phyloP scores from a whole-genome alignment of 2,797 vertebrate species.

The Brachyrhaphis roseni region DNA sequence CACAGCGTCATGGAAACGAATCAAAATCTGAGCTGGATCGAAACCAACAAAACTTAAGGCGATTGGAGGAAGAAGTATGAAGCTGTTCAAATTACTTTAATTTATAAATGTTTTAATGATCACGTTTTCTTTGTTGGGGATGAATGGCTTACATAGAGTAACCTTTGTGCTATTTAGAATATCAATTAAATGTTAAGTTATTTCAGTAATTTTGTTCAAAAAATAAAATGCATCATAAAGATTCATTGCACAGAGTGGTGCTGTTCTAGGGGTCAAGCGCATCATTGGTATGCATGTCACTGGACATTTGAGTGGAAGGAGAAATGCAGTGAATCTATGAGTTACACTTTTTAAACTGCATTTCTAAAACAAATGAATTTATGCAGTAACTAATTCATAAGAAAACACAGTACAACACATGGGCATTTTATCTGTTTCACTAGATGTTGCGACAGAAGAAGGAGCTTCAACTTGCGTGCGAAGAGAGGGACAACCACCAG shows the following conservation, averaged over 20 bases:
- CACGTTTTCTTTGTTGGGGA: neutral
- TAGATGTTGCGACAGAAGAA: conserved; percentile 87
- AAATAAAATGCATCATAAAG: neutral
- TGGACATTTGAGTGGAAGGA: neutral
- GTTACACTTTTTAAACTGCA: neutral
- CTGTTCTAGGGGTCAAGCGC: neutral
- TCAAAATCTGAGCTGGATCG: conserved; percentile 85
- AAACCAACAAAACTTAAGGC: conserved; percentile 74
- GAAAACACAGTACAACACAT: neutral
- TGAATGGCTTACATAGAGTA: neutral
- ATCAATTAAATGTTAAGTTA: neutral
- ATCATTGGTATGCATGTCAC: neutral
- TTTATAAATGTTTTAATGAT: neutral
- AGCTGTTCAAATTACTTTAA: conserved; percentile 15
- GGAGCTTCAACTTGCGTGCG: conserved; percentile 83
- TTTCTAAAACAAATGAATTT: neutral
- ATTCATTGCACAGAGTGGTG: neutral
- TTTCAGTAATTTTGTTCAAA: neutral
- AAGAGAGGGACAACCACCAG: conserved; percentile 84
- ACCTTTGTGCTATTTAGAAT: neutral
- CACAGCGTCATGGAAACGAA: conserved; percentile 87
- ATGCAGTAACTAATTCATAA: neutral
- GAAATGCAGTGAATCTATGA: neutral
- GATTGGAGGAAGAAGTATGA: conserved; percentile 90
- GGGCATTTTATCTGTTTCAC: neutral